A percentile compares a stretch with the other conserved stretches of the same genome.
phyloP scores from a whole-genome alignment of 2,888 invertebrate species.

The Teleogryllus oceanicus region DNA sequence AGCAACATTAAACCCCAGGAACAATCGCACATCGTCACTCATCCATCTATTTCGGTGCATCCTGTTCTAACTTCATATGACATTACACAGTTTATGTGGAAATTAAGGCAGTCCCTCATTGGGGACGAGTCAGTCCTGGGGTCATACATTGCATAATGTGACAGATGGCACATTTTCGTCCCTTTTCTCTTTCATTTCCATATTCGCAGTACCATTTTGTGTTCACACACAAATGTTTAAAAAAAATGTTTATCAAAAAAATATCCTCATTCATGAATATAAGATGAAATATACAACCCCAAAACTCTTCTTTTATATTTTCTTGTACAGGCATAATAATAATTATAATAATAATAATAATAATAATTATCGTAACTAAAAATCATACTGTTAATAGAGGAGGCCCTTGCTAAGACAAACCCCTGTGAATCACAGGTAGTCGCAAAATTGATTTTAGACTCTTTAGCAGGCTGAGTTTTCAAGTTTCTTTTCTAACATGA shows the following conservation, averaged over 20 bases:
- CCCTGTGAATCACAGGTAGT: neutral
- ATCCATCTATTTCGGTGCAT: too few species aligned
- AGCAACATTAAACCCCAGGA: too few species aligned
- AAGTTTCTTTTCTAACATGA: too few species aligned
- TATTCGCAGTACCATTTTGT: neutral
- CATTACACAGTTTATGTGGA: neutral
- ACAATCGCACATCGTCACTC: too few species aligned
- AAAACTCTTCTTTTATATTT: neutral
- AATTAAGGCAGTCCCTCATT: neutral
- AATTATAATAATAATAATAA: too few species aligned
- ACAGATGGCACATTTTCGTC: neutral
- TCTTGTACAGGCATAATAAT: neutral
- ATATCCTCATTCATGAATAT: neutral
- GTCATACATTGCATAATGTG: neutral
- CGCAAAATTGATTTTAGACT: neutral
- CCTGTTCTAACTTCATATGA: too few species aligned
- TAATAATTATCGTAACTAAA: neutral
- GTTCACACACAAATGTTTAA: neutral
- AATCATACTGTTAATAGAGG: neutral
- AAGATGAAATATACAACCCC: constrained; percentile 8
- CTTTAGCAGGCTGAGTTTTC: too few species aligned
- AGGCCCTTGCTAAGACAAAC: neutral
- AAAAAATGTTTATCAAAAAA: neutral
- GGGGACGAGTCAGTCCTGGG: neutral
- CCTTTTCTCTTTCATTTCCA: neutral